Percentiles rank a stretch among this genome's conserved stretches.
Conservation (phyloP, 2,113 vertebrate genomes). For the Lonchura striata region DNA sequence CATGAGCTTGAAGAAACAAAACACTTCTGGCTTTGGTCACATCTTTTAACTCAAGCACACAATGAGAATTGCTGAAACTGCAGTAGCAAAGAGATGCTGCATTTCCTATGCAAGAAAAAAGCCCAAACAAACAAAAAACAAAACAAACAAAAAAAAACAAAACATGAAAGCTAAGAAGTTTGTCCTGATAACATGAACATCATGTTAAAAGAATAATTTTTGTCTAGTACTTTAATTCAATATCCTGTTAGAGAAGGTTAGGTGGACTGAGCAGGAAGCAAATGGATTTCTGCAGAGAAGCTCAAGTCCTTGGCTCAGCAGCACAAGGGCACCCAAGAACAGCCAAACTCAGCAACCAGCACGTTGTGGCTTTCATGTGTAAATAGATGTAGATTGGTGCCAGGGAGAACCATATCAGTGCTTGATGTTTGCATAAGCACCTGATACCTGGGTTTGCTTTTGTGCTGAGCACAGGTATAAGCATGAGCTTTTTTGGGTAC, state of each 20-base stretch:
- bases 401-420: fast-evolving
- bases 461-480: background rate
- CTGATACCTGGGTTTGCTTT: background rate
- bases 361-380: background rate
- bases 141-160: no score
- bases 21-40: background rate
- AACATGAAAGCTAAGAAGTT: background rate
- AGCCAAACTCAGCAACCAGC: background rate
- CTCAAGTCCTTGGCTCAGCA: background rate
- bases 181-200: background rate
- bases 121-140: no score
- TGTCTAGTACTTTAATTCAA: background rate
- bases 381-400: background rate
- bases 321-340: background rate
- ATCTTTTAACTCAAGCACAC: background rate
- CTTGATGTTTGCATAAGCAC: background rate
- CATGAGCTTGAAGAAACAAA: background rate
- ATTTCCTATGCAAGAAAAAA: background rate
- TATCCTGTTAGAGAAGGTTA: background rate
- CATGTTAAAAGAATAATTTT: background rate
- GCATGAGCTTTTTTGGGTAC: background rate
- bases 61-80: background rate
- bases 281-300: background rate
- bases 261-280: background rate
- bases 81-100: background rate